Conservation (phyloP, 2,797 vertebrate genomes). For the Acanthurus tractus region DNA sequence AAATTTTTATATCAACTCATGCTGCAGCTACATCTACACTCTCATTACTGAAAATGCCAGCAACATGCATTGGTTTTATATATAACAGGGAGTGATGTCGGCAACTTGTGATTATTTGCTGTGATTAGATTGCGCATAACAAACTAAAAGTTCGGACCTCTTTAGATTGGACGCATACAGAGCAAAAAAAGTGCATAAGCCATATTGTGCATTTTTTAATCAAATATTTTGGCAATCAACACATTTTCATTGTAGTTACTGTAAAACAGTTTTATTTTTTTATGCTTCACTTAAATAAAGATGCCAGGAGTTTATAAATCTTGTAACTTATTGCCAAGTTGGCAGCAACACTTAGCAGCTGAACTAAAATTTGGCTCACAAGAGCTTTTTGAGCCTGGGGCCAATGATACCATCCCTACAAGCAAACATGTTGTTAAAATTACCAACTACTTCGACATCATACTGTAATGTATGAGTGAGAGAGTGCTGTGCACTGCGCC, state of each 20-base stretch:
- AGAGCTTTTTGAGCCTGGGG: slow-evolving; percentile 5
- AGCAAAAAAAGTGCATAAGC: background rate
- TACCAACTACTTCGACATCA: background rate
- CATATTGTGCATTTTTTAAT: background rate
- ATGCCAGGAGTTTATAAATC: slow-evolving; percentile 35
- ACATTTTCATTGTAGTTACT: background rate
- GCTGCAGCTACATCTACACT: background rate
- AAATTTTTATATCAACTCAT: background rate
- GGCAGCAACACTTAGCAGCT: slow-evolving; percentile 24
- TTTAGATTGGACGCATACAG: background rate
- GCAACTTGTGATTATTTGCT: background rate
- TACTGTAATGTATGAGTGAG: background rate
- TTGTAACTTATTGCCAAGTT: slow-evolving; percentile 30
- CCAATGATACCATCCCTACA: slow-evolving; percentile 5
- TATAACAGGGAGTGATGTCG: too few species aligned
- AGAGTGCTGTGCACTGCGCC: background rate
- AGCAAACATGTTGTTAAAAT: slow-evolving; percentile 23
- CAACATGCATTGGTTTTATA: too few species aligned
- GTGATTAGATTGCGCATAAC: background rate
- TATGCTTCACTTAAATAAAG: slow-evolving; percentile 8
- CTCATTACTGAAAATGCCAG: background rate
- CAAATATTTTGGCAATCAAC: background rate
- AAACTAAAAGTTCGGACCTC: background rate
- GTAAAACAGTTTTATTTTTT: slow-evolving; percentile 6
- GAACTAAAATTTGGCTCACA: slow-evolving; percentile 35